A percentile compares a stretch with the other conserved stretches of the same genome.
Evolutionary conservation across 2,113 vertebrate genomes (phyloP).

Genomic region (Salvelinus sp.): DNA sequence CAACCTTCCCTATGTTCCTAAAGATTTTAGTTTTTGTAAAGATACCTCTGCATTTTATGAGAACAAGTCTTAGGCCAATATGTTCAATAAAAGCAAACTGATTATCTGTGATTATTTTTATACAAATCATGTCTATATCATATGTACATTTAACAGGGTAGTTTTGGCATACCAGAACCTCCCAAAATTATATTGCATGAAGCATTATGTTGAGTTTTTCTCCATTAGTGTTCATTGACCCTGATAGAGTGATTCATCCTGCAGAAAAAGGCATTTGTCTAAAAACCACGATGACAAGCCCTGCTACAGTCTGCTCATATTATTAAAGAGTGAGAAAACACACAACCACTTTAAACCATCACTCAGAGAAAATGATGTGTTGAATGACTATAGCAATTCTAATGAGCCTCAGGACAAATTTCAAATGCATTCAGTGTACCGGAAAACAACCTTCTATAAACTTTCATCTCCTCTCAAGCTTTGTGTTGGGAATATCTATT

Average conservation of each 20-base stretch:
- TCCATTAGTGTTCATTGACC: conserved; percentile 47
- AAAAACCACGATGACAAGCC: conserved; percentile 21
- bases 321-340: conserved; percentile 27
- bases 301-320: conserved; percentile 12
- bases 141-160: too few species aligned
- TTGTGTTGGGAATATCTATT: not conserved
- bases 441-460: conserved; percentile 15
- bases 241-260: conserved; percentile 23
- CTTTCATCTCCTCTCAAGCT: not conserved
- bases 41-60: too few species aligned
- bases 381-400: conserved; percentile 17
- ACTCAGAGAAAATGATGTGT: conserved; percentile 26
- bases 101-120: too few species aligned
- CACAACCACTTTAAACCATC: conserved; percentile 32
- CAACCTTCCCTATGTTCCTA: too few species aligned
- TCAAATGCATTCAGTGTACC: conserved; percentile 23
- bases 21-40: too few species aligned
- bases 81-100: too few species aligned
- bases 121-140: too few species aligned
- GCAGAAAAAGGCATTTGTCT: conserved; percentile 36
- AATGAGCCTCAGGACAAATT: conserved; percentile 15
- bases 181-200: not conserved
- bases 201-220: conserved; percentile 14
- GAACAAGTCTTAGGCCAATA: too few species aligned
- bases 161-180: too few species aligned